Percentiles rank a stretch among this genome's conserved stretches.
These are phyloP conservation scores for Oryzaephilus surinamensis DNA, from an alignment of 1,140 invertebrate genomes.

Conservation along the genomic window DNA sequence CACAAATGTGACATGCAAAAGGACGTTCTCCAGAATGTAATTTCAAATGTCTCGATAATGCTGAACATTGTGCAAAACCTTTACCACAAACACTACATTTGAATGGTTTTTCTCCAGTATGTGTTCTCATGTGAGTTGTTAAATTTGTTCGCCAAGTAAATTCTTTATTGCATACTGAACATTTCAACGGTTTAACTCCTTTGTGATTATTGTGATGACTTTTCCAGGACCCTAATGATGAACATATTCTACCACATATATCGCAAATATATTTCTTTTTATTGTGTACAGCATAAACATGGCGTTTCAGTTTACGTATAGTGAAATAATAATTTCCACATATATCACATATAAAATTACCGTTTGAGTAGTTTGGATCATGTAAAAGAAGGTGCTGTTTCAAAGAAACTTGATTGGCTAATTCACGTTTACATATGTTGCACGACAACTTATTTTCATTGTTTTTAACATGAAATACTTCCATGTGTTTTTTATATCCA, in stretches of 20 bases:
- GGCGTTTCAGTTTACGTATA: not conserved
- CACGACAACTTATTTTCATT: no score
- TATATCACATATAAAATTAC: not conserved
- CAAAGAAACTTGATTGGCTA: no score
- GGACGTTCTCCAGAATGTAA: slow-evolving; percentile 51
- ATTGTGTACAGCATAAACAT: slow-evolving; percentile 11
- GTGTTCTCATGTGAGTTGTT: slow-evolving; percentile 64
- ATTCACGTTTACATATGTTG: no score
- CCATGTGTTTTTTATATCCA: no score
- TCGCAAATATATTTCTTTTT: slow-evolving; percentile 23
- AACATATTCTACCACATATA: slow-evolving; percentile 24
- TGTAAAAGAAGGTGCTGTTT: no score
- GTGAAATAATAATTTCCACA: not conserved
- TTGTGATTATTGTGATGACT: slow-evolving; percentile 26
- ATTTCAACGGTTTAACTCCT: slow-evolving; percentile 28
- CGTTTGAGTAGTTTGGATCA: no score
- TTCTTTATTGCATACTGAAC: slow-evolving; percentile 23
- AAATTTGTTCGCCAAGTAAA: slow-evolving; percentile 23
- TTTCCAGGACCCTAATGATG: slow-evolving; percentile 20
- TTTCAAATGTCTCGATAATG: slow-evolving; percentile 34
- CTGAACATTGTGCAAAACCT: slow-evolving; percentile 37
- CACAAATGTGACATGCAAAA: slow-evolving; percentile 48
- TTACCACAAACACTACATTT: slow-evolving; percentile 56
- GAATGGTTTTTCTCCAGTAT: slow-evolving; percentile 67
- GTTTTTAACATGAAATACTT: no score